These are phyloP conservation scores for Lasioglossum villosulum DNA, from an alignment of 2,888 invertebrate species.

Conservation along the genomic window DNA sequence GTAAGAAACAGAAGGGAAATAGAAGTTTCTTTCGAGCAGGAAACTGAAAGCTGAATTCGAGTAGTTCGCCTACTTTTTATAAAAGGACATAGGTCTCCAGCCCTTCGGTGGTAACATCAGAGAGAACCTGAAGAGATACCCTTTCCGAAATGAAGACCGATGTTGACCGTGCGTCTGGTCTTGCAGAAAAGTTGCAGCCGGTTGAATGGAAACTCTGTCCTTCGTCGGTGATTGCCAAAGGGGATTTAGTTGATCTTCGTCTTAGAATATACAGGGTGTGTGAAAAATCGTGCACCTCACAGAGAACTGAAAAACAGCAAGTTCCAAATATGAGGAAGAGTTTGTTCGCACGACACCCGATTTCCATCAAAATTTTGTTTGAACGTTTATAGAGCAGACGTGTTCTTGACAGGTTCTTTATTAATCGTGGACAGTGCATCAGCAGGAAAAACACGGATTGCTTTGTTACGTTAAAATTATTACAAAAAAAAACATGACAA, in stretches of 20 bases:
- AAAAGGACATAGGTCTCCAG: slow-evolving; percentile 14
- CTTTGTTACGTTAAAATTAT: not conserved
- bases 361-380: not conserved
- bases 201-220: slow-evolving; percentile 53
- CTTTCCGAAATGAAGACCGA: slow-evolving; percentile 78
- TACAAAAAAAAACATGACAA: not conserved
- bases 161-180: slow-evolving; percentile 80
- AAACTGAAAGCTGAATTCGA: not conserved
- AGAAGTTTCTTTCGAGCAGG: too few relatives aligned
- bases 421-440: not conserved
- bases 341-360: not conserved
- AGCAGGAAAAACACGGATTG: not conserved
- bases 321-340: not conserved
- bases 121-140: slow-evolving; percentile 54
- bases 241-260: slow-evolving; percentile 37
- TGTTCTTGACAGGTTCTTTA: not conserved
- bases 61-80: slow-evolving; percentile 30
- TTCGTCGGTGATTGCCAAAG: slow-evolving; percentile 56
- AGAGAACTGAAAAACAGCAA: not conserved
- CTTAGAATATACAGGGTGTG: slow-evolving; percentile 14
- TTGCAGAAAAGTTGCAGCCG: slow-evolving; percentile 75
- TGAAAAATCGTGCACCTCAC: not conserved
- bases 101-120: slow-evolving; percentile 27
- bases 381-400: not conserved
- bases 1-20: too few relatives aligned